These are phyloP conservation scores for Apteryx owenii DNA, from an alignment of 2,113 vertebrate genomes.

Conservation along the genomic window DNA sequence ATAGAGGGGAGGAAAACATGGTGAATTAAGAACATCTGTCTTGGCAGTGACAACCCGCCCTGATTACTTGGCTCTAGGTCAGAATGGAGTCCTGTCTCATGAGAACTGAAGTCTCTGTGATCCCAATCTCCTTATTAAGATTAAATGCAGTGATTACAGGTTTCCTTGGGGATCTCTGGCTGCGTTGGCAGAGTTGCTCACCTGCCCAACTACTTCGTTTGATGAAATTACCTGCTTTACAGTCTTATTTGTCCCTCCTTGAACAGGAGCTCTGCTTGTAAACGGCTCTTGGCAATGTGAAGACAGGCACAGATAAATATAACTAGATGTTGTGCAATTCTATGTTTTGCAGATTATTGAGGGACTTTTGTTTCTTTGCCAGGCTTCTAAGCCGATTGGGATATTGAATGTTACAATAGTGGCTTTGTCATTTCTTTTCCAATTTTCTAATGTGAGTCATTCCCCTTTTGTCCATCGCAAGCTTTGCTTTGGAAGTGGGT, in stretches of 20 bases:
- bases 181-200: not conserved
- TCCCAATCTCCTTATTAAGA: fast-evolving
- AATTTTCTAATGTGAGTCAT: not conserved
- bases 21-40: not conserved
- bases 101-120: not conserved
- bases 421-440: not conserved
- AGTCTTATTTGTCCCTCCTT: not conserved
- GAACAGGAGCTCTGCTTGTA: not conserved
- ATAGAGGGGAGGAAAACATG: not conserved
- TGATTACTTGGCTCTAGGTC: fast-evolving
- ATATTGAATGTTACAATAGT: fast-evolving
- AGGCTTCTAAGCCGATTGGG: not conserved
- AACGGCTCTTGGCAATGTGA: not conserved
- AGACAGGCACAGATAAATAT: not conserved
- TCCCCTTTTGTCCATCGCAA: not conserved
- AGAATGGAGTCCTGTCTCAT: fast-evolving
- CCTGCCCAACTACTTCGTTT: not conserved
- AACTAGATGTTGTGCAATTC: not conserved
- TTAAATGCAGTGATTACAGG: fast-evolving
- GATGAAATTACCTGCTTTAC: not conserved
- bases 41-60: not conserved
- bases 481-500: not conserved
- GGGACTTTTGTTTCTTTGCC: not conserved
- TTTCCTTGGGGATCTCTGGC: not conserved
- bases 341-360: not conserved